Base-by-base conservation (phyloP, 2,888 invertebrate genomes). In the Onchidella celtica region DNA sequence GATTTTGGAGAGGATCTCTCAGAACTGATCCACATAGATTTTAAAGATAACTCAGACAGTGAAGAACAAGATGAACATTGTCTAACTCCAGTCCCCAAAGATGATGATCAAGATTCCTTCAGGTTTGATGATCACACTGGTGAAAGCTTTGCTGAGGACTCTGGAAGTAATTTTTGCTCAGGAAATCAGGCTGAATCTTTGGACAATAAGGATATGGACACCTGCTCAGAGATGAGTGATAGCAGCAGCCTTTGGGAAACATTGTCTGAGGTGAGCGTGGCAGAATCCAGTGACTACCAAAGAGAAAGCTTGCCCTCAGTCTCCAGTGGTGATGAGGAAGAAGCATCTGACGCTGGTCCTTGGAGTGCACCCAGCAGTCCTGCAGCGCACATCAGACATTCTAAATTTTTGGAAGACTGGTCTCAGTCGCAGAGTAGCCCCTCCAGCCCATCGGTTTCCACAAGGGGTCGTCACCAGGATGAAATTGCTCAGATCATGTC, bases 341-440 rank as follows among this genome's bases (percentile, higher is more conserved):
- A 73, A n/a, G n/a, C n/a, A n/a, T n/a, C n/a, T 14, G 73, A 61
- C 27, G 21, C 11, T 24, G 61, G 59, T 27, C 61, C 61, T 9
- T 73, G 61, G 61, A 73, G 73, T 61, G 73, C 73, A 11, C 73
- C 73, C 17, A 27, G 59, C 27, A 73, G 73, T 59, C 73, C 73
- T 59, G 38, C 73, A 61, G 59, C 59, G 57, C 61, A 38, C 24
- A 61, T 59, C 14, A 59, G 73, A 59, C 36, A 38, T 59, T 57
- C 73, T 59, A 73, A 73, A 38, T 73, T 59, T 73, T 32, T 55
- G 29, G 61, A 73, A 34, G 59, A 73, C 36, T 11, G n/a, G 11
- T 9, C 27, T 9, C 59, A 11, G 14, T 59, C 73, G n/a, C 24
- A 36, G 73, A 73, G 29, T 3, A 36, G 24, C 3, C 73, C 73